These are phyloP conservation scores for Lochmaea capreae DNA, from an alignment of 2,888 invertebrate genomes.

Conservation along the genomic window DNA sequence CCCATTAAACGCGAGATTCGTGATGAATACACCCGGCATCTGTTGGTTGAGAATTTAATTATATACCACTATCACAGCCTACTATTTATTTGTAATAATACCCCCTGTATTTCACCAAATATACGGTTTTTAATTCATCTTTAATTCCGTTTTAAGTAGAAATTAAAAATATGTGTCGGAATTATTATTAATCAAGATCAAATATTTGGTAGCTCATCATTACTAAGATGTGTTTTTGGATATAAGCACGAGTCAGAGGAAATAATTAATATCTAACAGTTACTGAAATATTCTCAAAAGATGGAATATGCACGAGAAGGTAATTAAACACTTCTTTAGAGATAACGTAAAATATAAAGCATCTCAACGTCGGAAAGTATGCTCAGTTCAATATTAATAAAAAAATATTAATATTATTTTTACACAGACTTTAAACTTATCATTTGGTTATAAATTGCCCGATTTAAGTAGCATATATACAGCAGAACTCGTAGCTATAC, in stretches of 20 bases:
- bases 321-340: too few relatives aligned
- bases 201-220: constrained; percentile 20
- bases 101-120: constrained; percentile 59
- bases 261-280: not conserved
- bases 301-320: too few relatives aligned
- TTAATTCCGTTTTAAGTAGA: constrained; percentile 53
- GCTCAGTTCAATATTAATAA: too few relatives aligned
- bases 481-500: too few relatives aligned
- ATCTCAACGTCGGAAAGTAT: too few relatives aligned
- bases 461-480: too few relatives aligned
- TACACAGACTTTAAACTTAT: too few relatives aligned
- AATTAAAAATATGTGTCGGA: constrained; percentile 38
- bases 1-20: not conserved
- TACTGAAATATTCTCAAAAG: not conserved
- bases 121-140: constrained; percentile 47
- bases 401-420: too few relatives aligned
- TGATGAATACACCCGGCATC: constrained; percentile 53
- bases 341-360: too few relatives aligned
- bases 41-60: constrained; percentile 60
- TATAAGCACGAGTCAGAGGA: not conserved
- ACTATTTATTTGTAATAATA: constrained; percentile 61
- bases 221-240: not conserved
- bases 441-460: too few relatives aligned
- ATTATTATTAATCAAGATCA: constrained; percentile 33
- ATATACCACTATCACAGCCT: constrained; percentile 52